Evolutionary conservation across 2,113 vertebrate species (phyloP).

Genomic region (Callospermophilus lateralis): DNA sequence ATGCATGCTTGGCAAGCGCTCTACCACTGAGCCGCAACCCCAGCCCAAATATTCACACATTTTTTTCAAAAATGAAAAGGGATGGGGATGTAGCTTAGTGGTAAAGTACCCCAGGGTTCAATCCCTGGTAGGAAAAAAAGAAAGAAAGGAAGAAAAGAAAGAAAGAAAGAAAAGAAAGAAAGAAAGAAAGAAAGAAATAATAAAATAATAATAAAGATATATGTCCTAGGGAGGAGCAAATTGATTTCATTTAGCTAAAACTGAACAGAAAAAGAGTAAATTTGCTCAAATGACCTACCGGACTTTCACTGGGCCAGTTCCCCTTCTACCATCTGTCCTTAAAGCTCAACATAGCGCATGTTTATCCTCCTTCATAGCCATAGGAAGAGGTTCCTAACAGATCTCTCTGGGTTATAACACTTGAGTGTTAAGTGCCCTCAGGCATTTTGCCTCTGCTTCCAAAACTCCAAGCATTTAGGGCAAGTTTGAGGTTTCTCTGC

Average conservation of each 20-base stretch:
- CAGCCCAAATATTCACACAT: no score
- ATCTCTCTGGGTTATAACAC: not conserved
- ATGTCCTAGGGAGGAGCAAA: not conserved
- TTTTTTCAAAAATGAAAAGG: no score
- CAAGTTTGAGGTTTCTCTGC: not conserved
- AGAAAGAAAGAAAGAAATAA: no score
- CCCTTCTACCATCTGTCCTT: not conserved
- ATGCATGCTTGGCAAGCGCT: no score
- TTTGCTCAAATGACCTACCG: not conserved
- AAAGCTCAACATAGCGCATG: not conserved
- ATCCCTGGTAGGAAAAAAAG: no score
- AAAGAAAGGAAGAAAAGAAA: no score
- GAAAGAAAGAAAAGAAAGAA: no score
- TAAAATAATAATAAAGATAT: no score
- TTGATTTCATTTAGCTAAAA: slow-evolving; percentile 28
- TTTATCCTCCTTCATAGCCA: not conserved
- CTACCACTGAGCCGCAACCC: no score
- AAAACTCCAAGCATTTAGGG: not conserved
- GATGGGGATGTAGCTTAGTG: no score
- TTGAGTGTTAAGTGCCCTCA: not conserved
- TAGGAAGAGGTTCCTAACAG: not conserved
- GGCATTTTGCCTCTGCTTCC: not conserved
- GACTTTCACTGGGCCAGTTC: not conserved
- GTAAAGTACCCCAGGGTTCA: no score
- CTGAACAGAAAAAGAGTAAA: not conserved